Percentiles rank a stretch among this genome's conserved stretches.
These are phyloP conservation scores for Albula glossodonta DNA, from an alignment of 2,113 vertebrate species.

Conservation along the genomic window DNA sequence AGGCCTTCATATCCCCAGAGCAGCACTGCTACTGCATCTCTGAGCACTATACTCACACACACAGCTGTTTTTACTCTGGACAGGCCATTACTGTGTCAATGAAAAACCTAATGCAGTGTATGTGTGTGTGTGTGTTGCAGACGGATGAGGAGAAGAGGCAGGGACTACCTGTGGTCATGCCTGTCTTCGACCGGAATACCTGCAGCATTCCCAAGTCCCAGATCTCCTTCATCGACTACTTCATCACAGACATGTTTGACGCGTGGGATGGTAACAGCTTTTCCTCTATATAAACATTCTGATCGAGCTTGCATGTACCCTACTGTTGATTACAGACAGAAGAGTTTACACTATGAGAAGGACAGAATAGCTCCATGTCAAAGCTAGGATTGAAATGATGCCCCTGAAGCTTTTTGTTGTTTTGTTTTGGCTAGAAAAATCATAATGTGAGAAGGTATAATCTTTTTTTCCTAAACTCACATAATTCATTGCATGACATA, in stretches of 20 bases:
- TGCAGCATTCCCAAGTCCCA: slow-evolving; percentile 97
- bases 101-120: neutral
- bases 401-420: neutral
- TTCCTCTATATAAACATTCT: slow-evolving; percentile 10
- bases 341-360: too few species aligned
- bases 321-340: neutral
- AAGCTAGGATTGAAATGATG: neutral
- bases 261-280: slow-evolving; percentile 89
- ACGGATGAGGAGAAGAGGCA: slow-evolving; percentile 95
- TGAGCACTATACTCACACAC: neutral
- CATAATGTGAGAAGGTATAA: neutral
- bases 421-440: neutral
- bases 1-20: neutral
- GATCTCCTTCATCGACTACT: slow-evolving; percentile 98
- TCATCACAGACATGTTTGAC: slow-evolving; percentile 97
- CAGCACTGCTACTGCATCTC: neutral
- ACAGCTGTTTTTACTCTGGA: neutral
- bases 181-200: slow-evolving; percentile 92
- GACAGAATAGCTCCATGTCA: neutral
- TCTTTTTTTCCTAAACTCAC: neutral
- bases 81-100: neutral
- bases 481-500: neutral
- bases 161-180: slow-evolving; percentile 95
- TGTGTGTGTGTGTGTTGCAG: slow-evolving; percentile 64
- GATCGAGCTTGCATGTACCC: neutral